A percentile compares a stretch with the other conserved stretches of the same genome.
Evolutionary conservation across 2,888 invertebrate species (phyloP).

Genomic region (Tetranychus truncatus): DNA sequence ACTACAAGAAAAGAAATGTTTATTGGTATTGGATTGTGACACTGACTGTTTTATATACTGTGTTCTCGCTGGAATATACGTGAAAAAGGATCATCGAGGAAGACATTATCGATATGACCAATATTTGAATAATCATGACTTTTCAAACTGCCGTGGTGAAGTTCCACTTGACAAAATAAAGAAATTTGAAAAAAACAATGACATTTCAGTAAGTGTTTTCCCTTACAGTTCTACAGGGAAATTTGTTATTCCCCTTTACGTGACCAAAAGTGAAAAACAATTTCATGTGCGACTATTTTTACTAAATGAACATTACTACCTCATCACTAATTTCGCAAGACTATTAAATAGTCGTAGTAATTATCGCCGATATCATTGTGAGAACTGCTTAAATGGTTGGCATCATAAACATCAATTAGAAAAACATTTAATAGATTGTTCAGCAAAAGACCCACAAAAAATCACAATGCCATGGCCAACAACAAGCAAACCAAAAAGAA

Average conservation of each 20-base stretch:
- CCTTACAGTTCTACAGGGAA: too few species aligned
- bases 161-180: not conserved
- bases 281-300: not conserved
- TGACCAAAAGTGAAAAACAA: too few species aligned
- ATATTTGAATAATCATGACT: not conserved
- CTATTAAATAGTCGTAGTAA: not conserved
- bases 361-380: not conserved
- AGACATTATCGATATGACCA: not conserved
- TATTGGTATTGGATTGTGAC: not conserved
- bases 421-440: not conserved
- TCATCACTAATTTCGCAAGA: not conserved
- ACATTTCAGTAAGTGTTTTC: too few species aligned
- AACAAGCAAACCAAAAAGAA: not conserved
- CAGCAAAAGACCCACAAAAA: not conserved
- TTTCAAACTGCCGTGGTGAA: not conserved
- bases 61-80: not conserved
- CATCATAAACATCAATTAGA: not conserved
- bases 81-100: too few species aligned
- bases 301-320: not conserved
- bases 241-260: too few species aligned
- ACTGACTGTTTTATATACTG: not conserved
- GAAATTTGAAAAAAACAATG: not conserved
- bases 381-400: not conserved
- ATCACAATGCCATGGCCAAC: not conserved
- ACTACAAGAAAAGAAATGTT: not conserved